phyloP scores from a whole-genome alignment of 2,797 vertebrate genomes.

The Chelonia mydas region DNA sequence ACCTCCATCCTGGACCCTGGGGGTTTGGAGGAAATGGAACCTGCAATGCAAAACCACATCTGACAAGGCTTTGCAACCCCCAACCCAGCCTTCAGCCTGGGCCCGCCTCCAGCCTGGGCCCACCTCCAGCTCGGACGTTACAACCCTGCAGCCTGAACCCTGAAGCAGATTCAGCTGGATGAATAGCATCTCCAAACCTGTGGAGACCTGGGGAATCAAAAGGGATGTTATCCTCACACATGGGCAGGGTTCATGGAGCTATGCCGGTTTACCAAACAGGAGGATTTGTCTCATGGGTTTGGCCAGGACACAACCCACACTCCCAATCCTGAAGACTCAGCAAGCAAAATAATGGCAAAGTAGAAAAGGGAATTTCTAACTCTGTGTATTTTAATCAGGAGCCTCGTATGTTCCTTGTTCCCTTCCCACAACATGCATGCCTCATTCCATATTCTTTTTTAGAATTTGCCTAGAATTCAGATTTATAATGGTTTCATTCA shows the following conservation, averaged over 20 bases:
- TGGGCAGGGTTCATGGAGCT: neutral
- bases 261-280: neutral
- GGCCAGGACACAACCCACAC: neutral
- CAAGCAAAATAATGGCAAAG: neutral
- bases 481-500: conserved; percentile 10
- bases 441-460: neutral
- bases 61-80: neutral
- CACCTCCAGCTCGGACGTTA: neutral
- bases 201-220: neutral
- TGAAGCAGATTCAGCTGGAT: neutral
- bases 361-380: neutral
- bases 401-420: neutral
- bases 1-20: neutral
- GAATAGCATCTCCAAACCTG: neutral
- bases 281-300: neutral
- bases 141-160: neutral
- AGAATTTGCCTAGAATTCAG: neutral
- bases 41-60: neutral
- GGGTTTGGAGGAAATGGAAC: neutral
- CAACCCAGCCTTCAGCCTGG: neutral
- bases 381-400: neutral
- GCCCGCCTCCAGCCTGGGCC: neutral
- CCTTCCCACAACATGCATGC: accelerated
- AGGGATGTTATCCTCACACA: neutral
- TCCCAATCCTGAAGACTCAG: neutral